phyloP scores from a whole-genome alignment of 37 sponge, comb jelly and placozoan genomes.

The Tethya wilhelma region DNA sequence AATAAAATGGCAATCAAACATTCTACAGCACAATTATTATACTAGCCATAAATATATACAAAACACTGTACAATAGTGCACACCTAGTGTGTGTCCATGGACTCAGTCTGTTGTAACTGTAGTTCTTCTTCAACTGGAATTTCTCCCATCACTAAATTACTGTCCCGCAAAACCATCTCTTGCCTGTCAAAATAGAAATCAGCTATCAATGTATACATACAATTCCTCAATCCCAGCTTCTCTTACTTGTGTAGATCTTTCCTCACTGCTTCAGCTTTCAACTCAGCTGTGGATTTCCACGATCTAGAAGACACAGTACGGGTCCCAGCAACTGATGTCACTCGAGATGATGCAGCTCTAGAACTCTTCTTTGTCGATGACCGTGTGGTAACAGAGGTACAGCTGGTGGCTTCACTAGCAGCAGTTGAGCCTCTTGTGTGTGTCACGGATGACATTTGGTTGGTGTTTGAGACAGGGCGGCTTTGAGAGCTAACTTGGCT shows the following conservation, averaged over 20 bases:
- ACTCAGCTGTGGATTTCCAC: neutral
- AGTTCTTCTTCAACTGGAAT: constrained; percentile 36
- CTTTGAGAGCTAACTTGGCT: neutral
- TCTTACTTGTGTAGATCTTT: constrained; percentile 9
- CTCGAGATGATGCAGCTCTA: neutral
- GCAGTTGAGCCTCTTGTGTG: neutral
- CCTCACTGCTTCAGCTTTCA: constrained; percentile 6
- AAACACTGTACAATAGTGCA: too few relatives aligned
- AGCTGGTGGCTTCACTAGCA: neutral
- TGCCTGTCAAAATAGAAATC: constrained; percentile 28
- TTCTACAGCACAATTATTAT: too few relatives aligned
- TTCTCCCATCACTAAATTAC: constrained; percentile 56
- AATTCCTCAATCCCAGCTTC: neutral
- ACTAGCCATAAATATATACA: too few relatives aligned
- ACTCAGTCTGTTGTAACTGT: too few relatives aligned
- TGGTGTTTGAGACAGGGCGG: neutral
- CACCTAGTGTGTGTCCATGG: too few relatives aligned
- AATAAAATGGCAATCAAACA: neutral
- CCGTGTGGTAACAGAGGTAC: neutral
- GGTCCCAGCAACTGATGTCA: neutral
- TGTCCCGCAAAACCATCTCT: constrained; percentile 56
- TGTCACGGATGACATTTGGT: neutral
- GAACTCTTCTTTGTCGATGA: too few relatives aligned
- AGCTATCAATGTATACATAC: neutral
- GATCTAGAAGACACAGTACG: too few relatives aligned